Evolutionary conservation across 2,113 vertebrate species (phyloP).

Genomic region (Dicentrarchus labrax): DNA sequence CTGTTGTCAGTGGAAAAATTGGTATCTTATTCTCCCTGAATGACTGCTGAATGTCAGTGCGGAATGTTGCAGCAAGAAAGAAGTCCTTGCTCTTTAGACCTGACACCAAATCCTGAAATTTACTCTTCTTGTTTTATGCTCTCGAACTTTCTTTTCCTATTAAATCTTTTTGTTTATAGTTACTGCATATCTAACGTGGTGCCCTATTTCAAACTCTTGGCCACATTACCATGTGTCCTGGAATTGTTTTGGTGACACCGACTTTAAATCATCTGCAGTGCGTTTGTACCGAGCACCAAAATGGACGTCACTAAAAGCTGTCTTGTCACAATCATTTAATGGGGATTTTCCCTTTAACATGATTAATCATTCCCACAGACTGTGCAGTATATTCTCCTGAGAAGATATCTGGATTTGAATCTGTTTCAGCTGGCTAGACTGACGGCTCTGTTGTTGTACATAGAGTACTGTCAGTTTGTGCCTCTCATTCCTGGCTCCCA

Average conservation of each 20-base stretch:
- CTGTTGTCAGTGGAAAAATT: not conserved
- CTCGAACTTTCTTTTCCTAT: not conserved
- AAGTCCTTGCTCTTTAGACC: not conserved
- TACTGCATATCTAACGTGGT: not conserved
- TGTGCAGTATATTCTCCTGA: not conserved
- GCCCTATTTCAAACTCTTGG: not conserved
- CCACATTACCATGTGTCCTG: not conserved
- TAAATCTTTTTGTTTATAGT: not conserved
- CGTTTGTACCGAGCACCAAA: not conserved
- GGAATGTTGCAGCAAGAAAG: not conserved
- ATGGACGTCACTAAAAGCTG: not conserved
- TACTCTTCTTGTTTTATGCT: not conserved
- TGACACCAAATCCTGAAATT: not conserved
- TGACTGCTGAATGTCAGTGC: not conserved
- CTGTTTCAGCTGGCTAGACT: conserved; percentile 34
- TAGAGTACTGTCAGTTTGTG: conserved; percentile 53
- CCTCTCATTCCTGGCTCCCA: conserved; percentile 47
- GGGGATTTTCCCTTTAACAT: conserved; percentile 5
- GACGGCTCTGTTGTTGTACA: conserved; percentile 54
- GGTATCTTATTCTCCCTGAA: conserved; percentile 2
- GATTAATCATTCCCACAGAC: not conserved
- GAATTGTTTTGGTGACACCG: not conserved
- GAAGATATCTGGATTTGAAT: conserved; percentile 18
- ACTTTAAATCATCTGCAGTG: not conserved
- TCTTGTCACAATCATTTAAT: not conserved